Base-by-base conservation (phyloP, 2,113 vertebrate species). In the Dendropsophus ebraccatus region DNA sequence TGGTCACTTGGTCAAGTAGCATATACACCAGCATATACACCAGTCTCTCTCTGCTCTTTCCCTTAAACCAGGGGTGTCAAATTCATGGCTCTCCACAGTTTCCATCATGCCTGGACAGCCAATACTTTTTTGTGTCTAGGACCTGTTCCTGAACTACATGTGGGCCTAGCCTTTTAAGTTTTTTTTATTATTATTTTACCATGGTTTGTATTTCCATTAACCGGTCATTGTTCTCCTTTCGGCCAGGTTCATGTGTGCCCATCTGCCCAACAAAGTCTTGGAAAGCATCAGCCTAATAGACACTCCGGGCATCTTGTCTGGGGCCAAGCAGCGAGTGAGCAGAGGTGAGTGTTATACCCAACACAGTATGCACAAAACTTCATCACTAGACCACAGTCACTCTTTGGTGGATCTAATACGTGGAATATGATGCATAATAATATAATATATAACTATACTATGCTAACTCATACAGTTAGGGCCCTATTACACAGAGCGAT, bases 231-330 rank as follows among this genome's bases (percentile, higher is more conserved):
- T 9, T 45, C 1, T n/a, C 9, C 9, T 82, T 23, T 13, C 2
- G 13, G 13, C 6, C 16, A 87, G 85, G 78, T 97, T 98, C 89
- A 96, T 96, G 92, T 98, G 97, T 0, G 96, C 96, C 67, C 96
- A 97, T 90, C 90, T 98, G 86, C 93, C 95, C 77, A 98, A 97
- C 89, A 95, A 97, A 89, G 97, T 98, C 41, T 92, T 98, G 91
- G 96, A 98, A 89, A 97, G 97, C 83, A 97, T 97, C 88, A 97
- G 96, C 83, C 94, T 98, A 49, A 97, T 97, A 0, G 96, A 97
- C 92, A 96, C 96, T 0, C 96, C 97, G 0, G 96, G 96, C 25
- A 97, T 97, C 88, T 92, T 98, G 85, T 97, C 96, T 0, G 96
- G 96, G 0, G 95, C 96, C 60, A 98, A 98, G 83, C 97, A 97